phyloP scores from a whole-genome alignment of 2,888 invertebrate species.

The Pecten maximus region DNA sequence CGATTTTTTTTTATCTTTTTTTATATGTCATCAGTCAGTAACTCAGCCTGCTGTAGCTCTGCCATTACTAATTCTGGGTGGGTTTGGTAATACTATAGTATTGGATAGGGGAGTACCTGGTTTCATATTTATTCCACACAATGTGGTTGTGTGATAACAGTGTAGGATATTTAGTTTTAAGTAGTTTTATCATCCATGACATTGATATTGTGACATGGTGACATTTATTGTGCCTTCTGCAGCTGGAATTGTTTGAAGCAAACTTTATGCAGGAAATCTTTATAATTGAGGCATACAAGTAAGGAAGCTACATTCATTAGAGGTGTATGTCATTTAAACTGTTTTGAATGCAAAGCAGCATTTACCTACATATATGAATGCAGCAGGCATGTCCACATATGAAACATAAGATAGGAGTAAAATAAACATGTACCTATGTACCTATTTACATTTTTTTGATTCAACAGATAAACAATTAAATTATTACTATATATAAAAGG shows the following conservation, averaged over 20 bases:
- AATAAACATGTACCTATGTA: not conserved
- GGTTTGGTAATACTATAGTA: not conserved
- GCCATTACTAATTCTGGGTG: not conserved
- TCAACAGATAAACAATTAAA: not conserved
- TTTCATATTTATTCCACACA: not conserved
- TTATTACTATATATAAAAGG: not conserved
- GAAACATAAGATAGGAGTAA: not conserved
- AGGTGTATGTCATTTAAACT: not conserved
- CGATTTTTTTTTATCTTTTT: not conserved
- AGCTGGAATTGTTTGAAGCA: not conserved
- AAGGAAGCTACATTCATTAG: not conserved
- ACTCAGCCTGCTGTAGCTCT: not conserved
- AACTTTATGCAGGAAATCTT: not conserved
- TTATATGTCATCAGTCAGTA: too few relatives aligned
- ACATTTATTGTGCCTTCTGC: not conserved
- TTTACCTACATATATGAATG: not conserved
- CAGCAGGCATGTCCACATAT: not conserved
- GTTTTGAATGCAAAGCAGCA: not conserved
- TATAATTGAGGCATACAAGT: not conserved
- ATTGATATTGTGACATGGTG: conserved; percentile 10
- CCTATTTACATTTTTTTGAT: not conserved
- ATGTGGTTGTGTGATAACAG: not conserved
- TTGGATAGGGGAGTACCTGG: not conserved
- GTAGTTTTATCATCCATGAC: not conserved
- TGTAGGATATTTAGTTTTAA: not conserved